Evolutionary conservation across 2,888 invertebrate genomes (phyloP), one percentile per base, ranked within the genome.

Genomic region (Balanococcus diminutus): DNA sequence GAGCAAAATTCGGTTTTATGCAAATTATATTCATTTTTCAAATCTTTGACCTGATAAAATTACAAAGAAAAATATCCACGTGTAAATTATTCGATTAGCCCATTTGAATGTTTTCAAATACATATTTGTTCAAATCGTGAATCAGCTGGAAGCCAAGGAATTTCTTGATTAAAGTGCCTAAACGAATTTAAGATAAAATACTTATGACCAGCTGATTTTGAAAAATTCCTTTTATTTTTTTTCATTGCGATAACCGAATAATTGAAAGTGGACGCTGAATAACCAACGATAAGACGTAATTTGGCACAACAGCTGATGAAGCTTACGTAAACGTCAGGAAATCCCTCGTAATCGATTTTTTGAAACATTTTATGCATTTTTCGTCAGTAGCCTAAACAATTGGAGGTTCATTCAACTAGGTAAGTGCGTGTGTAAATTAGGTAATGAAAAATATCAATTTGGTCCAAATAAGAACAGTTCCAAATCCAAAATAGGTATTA

Each of bases 201-300:
- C 16, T 28, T 67, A 14, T 67, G 28, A 67, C 28, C 67, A 67
- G 67, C 67, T 67, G 67, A 67, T 28, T n/a, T 67, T 2, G 28
- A 28, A 28, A 67, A 28, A 67, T 16, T 28, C 2, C 11, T 28
- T 16, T 1, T 14, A 67, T 28, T 28, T 67, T 9, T 28, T 28
- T 0, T 67, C 25, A 46, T 46, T 14, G 56, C 8, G 16, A 28
- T 67, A 28, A 28, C 28, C 28, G 16, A 67, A 67, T 67, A 67
- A 67, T 28, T 67, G 67, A 28, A 67, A 28, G 67, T 67, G 67
- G 67, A 67, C 67, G 67, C 14, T 67, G 67, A 67, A 3, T 67
- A 67, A 67, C 14, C 28, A 16, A 3, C 31, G 67, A 67, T 67
- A 67, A 28, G 16, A 14, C 6, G 6, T 25, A 67, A 67, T 67